phyloP scores from a whole-genome alignment of 2,888 invertebrate genomes.

The Ichneumoninae sp. region DNA sequence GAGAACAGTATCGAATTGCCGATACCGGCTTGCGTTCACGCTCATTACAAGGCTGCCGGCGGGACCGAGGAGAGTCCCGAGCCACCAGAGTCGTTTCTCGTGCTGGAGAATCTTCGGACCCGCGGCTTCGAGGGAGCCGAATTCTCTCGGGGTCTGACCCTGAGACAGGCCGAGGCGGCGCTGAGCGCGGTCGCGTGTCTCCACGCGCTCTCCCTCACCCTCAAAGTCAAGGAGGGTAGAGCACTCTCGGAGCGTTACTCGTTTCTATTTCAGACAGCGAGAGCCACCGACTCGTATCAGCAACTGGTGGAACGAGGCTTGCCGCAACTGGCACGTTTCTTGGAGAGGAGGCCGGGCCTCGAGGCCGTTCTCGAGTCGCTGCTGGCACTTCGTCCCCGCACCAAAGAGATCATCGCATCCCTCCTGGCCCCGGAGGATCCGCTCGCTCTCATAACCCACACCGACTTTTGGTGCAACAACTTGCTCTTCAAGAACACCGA shows the following conservation, averaged over 20 bases:
- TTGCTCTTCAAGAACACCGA: conserved; percentile 87
- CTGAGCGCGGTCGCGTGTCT: conserved; percentile 90
- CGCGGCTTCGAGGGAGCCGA: conserved; percentile 88
- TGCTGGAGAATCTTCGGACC: conserved; percentile 90
- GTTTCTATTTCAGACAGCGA: conserved; percentile 91
- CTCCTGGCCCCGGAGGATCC: conserved; percentile 90
- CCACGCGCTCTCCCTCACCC: conserved; percentile 89
- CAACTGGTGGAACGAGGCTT: conserved; percentile 91
- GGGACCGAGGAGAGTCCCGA: conserved; percentile 81
- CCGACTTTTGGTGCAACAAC: conserved; percentile 94
- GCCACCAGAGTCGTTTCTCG: conserved; percentile 89
- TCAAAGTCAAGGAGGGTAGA: conserved; percentile 86
- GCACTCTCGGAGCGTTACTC: conserved; percentile 86
- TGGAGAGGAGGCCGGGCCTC: conserved; percentile 88
- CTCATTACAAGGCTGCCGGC: conserved; percentile 86
- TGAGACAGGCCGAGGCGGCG: conserved; percentile 89
- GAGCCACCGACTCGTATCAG: conserved; percentile 92
- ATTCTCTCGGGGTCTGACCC: conserved; percentile 89
- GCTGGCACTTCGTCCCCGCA: conserved; percentile 87
- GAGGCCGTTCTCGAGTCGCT: conserved; percentile 87
- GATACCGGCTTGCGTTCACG: conserved; percentile 90
- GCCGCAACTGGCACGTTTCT: conserved; percentile 90
- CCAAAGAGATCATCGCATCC: conserved; percentile 90
- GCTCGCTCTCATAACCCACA: conserved; percentile 91
- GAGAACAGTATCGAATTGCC: conserved; percentile 86